Conservation (phyloP, 2,888 invertebrate genomes). For the Chloroclystis v-ata region DNA sequence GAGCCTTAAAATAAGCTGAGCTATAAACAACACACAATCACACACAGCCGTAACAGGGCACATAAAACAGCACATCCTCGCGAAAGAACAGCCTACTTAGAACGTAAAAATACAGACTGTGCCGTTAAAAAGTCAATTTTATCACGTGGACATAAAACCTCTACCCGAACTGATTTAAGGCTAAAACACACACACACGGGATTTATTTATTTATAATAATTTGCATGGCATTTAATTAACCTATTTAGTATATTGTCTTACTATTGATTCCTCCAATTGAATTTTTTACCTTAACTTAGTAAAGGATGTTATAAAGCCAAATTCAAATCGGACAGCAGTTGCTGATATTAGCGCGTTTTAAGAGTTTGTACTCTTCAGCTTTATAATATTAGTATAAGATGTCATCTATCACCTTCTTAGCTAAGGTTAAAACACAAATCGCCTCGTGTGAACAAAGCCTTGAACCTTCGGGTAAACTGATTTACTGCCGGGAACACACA, state of each 20-base stretch:
- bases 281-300: too few species aligned
- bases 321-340: too few species aligned
- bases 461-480: background rate
- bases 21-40: slow-evolving; percentile 4
- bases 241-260: too few species aligned
- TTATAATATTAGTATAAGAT: slow-evolving; percentile 3
- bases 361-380: too few species aligned
- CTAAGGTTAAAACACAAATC: too few species aligned
- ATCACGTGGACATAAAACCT: slow-evolving; percentile 28
- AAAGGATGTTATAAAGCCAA: too few species aligned
- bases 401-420: too few species aligned
- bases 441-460: too few species aligned
- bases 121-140: slow-evolving; percentile 32
- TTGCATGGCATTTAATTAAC: too few species aligned
- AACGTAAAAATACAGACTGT: slow-evolving; percentile 18
- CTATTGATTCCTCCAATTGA: too few species aligned
- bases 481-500: slow-evolving; percentile 15
- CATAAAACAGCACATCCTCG: slow-evolving; percentile 12
- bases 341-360: too few species aligned
- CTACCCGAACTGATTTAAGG: slow-evolving; percentile 14
- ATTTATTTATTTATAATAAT: background rate
- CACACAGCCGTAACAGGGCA: slow-evolving; percentile 1
- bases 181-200: background rate
- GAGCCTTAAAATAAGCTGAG: background rate
- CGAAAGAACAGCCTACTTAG: slow-evolving; percentile 20